phyloP scores from a whole-genome alignment of 2,888 invertebrate species.

The Napeogenes sylphis region DNA sequence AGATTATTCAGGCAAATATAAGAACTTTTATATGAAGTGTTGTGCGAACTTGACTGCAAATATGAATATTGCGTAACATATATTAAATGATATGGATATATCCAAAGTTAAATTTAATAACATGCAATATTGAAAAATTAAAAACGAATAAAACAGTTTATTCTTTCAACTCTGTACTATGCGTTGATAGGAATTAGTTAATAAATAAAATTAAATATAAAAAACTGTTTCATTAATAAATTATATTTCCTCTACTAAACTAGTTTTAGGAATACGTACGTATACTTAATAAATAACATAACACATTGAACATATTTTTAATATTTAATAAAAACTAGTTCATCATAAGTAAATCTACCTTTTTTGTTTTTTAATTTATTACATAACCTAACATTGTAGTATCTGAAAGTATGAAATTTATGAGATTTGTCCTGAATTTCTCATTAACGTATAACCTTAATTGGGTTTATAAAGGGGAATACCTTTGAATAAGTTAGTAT shows the following conservation, averaged over 20 bases:
- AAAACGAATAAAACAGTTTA: constrained; percentile 60
- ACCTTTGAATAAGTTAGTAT: no score
- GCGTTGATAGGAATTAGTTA: constrained; percentile 74
- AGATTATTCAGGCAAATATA: constrained; percentile 27
- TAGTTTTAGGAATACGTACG: background rate
- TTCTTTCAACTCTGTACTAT: constrained; percentile 74
- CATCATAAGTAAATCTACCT: no score
- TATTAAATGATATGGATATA: constrained; percentile 31
- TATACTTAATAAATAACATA: no score
- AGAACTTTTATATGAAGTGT: constrained; percentile 42
- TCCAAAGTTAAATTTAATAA: constrained; percentile 18
- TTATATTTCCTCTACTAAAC: background rate
- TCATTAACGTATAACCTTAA: no score
- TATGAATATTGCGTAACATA: constrained; percentile 42
- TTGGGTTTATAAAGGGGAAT: no score
- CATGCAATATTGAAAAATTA: constrained; percentile 43
- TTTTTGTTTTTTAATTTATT: no score
- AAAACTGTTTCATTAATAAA: constrained; percentile 33
- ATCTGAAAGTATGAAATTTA: no score
- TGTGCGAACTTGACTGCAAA: constrained; percentile 41
- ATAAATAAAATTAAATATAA: constrained; percentile 75
- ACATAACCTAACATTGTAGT: no score
- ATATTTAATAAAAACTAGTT: no score
- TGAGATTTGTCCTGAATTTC: no score
- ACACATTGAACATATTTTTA: no score